phyloP scores from a whole-genome alignment of 2,888 invertebrate genomes.

The Scaptomyza reducta region DNA sequence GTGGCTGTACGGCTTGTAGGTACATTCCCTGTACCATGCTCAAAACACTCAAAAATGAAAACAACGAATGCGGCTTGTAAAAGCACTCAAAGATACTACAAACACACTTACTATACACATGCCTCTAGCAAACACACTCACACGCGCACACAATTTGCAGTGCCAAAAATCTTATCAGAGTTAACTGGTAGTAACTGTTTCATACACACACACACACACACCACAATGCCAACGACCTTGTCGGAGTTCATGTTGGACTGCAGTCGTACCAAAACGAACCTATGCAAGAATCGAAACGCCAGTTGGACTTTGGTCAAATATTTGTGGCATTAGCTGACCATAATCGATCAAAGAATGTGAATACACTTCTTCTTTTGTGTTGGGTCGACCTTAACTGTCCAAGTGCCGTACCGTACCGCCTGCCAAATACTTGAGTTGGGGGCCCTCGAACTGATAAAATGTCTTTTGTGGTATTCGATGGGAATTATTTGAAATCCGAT shows the following conservation, averaged over 20 bases:
- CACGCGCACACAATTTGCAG: slow-evolving; percentile 46
- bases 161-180: slow-evolving; percentile 63
- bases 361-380: neutral
- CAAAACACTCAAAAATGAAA: slow-evolving; percentile 8
- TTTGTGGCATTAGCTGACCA: slow-evolving; percentile 26
- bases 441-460: slow-evolving; percentile 58
- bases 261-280: slow-evolving; percentile 6
- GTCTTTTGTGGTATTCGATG: slow-evolving; percentile 37
- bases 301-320: slow-evolving; percentile 50
- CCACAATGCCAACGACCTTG: slow-evolving; percentile 64
- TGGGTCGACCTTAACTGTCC: slow-evolving; percentile 23
- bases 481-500: slow-evolving; percentile 49
- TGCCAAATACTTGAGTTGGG: slow-evolving; percentile 23
- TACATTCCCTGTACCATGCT: slow-evolving; percentile 37
- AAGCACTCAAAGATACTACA: slow-evolving; percentile 49
- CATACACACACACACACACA: slow-evolving; percentile 1
- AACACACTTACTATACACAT: slow-evolving; percentile 20
- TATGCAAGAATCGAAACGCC: slow-evolving; percentile 35
- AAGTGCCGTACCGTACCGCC: too few relatives aligned
- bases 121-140: slow-evolving; percentile 17
- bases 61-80: slow-evolving; percentile 41
- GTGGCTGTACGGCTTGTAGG: slow-evolving; percentile 44
- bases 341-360: slow-evolving; percentile 50
- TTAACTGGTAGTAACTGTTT: neutral
- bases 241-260: slow-evolving; percentile 14